Conservation (phyloP, 2,113 vertebrate species). For the Catharus fuscescens region DNA sequence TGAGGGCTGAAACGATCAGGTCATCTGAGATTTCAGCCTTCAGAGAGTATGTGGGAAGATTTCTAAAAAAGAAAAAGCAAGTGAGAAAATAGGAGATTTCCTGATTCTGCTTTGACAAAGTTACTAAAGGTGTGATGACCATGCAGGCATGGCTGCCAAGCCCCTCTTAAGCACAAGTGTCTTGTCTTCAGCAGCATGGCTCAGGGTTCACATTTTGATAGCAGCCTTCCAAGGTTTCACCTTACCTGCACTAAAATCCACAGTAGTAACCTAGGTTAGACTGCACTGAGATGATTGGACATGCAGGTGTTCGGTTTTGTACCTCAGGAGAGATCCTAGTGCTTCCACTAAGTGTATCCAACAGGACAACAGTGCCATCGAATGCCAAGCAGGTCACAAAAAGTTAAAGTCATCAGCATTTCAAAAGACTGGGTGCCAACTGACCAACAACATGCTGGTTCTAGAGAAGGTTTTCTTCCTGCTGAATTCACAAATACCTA, state of each 20-base stretch:
- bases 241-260: not conserved
- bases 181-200: not conserved
- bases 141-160: not conserved
- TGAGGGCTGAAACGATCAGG: not conserved
- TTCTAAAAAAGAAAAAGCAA: not conserved
- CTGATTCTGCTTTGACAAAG: not conserved
- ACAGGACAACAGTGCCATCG: not conserved
- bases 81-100: not conserved
- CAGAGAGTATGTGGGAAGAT: not conserved
- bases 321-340: not conserved
- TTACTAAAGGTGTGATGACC: not conserved
- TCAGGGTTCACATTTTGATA: rapidly evolving
- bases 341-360: not conserved
- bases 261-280: not conserved
- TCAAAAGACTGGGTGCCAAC: not conserved
- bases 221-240: not conserved
- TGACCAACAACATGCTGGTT: not conserved
- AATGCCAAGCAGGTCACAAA: not conserved
- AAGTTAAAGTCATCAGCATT: not conserved
- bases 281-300: not conserved
- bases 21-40: not conserved
- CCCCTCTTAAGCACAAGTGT: not conserved
- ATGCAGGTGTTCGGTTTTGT: not conserved
- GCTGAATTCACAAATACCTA: not conserved
- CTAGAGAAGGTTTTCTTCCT: not conserved